Base-by-base conservation (phyloP, 1,140 invertebrate genomes). In the Yoshiicerus persimilis region DNA sequence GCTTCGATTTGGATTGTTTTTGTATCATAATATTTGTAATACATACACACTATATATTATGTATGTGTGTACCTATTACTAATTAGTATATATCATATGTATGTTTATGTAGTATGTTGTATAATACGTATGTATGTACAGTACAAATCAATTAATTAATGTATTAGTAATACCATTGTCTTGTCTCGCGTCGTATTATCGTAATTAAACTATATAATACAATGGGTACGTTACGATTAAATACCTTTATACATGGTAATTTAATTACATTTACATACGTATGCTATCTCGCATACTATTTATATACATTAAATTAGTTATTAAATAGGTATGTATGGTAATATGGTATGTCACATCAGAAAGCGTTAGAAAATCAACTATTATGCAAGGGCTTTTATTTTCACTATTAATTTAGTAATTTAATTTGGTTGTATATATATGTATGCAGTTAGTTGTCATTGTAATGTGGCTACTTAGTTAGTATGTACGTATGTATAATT, bases 91-190 rank as follows among this genome's bases (percentile, higher is more conserved):
- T 34, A 70, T 70, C 64, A 70, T 70, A 70, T 70, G 64, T 70
- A 70, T 70, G 64, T 70, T 27, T 70, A n/a, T n/a, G n/a, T n/a
- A n/a, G 32, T 80, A 36, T 80, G 75, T 80, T 36, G 34, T 80
- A 34, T 75, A 34, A 80, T 80, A 47, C 41, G 41, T 47, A 70
- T 70, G 66, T 80, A 80, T 80, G 32, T 80, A 80, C 75, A 38
- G 75, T 80, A 80, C 75, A 80, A 80, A 80, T 80, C 75, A 80
- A 36, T 80, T 80, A 80, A 80, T 80, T 80, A 80, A 80, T 80
- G 75, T 80, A 80, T 34, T 80, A 36, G 75, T 80, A 80, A 80
- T 80, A 80, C 75, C 75, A 80, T 80, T 80, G 75, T 80, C 75
- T 80, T 80, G 75, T 80, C 75, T 80, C 75, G 75, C 75, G 75